phyloP scores from a whole-genome alignment of 2,888 invertebrate genomes.

The Graphium colonna region DNA sequence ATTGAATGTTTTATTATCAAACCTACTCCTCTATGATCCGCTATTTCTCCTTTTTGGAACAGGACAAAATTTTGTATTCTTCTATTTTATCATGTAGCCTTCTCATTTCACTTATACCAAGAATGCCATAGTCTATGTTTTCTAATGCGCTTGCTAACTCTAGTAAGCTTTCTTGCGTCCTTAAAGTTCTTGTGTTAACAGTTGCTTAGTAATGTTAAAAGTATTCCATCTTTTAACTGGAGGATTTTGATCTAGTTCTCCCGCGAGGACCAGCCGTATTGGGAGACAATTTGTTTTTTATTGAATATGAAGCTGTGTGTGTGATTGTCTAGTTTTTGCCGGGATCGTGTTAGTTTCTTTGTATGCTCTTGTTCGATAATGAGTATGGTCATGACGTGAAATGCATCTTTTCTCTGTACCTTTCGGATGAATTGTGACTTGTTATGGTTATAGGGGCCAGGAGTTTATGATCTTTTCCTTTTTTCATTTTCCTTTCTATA shows the following conservation, averaged over 20 bases:
- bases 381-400: not conserved
- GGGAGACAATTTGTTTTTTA: conserved; percentile 16
- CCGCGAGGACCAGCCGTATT: conserved; percentile 24
- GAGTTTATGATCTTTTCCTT: conserved; percentile 7
- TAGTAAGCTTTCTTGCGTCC: conserved; percentile 23
- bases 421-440: conserved; percentile 18
- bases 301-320: conserved; percentile 14
- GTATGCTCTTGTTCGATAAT: not conserved
- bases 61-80: conserved; percentile 8
- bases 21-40: not conserved
- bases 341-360: not conserved
- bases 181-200: conserved; percentile 25
- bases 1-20: not conserved
- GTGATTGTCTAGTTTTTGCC: conserved; percentile 11
- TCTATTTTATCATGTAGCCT: conserved; percentile 17
- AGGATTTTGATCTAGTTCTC: conserved; percentile 26
- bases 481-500: not conserved
- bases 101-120: not conserved
- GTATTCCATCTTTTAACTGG: conserved; percentile 18
- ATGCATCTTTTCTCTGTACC: not conserved
- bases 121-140: not conserved
- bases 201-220: conserved; percentile 21
- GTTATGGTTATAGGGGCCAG: conserved; percentile 3
- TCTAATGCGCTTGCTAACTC: not conserved
- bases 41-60: not conserved